These are phyloP conservation scores for Rhagoletis zephyria DNA, from an alignment of 1,140 invertebrate species.

Conservation along the genomic window DNA sequence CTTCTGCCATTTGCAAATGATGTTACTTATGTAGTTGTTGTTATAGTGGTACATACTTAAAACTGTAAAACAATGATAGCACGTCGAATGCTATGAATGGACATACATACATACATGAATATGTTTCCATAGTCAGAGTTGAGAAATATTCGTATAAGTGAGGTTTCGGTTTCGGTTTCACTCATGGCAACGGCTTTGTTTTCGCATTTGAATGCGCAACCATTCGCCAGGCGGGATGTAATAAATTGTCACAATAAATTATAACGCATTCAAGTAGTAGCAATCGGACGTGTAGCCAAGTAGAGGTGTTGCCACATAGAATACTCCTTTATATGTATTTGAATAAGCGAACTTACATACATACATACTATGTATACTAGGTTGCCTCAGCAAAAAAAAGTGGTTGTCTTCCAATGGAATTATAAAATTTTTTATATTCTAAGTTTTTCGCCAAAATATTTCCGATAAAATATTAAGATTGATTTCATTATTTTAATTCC, in stretches of 20 bases:
- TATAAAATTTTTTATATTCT: no score
- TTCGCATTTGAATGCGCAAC: slow-evolving; percentile 43
- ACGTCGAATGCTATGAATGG: background rate
- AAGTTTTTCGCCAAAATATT: no score
- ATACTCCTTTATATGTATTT: no score
- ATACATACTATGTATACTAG: no score
- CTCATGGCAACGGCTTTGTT: slow-evolving; percentile 8
- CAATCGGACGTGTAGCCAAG: slow-evolving; percentile 29
- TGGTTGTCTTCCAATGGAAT: no score
- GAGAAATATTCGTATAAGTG: no score
- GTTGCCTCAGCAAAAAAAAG: no score
- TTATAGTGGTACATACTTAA: background rate
- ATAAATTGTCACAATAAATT: slow-evolving; percentile 50
- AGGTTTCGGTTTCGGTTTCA: background rate
- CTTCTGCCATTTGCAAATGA: background rate
- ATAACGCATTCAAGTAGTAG: slow-evolving; percentile 21
- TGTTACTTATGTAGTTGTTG: background rate
- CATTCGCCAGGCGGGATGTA: slow-evolving; percentile 33
- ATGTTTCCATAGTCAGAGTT: no score
- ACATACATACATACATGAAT: no score
- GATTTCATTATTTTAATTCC: no score
- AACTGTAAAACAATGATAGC: background rate
- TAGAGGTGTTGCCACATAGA: background rate
- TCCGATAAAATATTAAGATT: no score
- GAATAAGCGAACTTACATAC: no score